phyloP scores from a whole-genome alignment of 2,797 vertebrate species.

The Eremophila alpestris region DNA sequence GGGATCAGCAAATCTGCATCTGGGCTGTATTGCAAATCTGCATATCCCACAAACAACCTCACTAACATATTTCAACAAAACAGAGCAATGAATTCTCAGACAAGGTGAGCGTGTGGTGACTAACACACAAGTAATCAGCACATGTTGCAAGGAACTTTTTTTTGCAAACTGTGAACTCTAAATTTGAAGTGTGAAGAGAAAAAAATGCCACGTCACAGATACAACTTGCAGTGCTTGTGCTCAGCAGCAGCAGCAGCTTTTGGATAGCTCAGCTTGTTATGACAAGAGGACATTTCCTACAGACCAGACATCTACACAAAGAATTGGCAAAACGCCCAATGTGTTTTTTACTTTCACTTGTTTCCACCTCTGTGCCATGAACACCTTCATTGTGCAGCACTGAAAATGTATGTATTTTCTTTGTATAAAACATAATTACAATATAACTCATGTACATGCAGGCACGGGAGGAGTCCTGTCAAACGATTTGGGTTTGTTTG shows the following conservation, averaged over 20 bases:
- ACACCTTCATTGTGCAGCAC: not conserved
- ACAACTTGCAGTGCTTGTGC: not conserved
- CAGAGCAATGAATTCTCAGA: not conserved
- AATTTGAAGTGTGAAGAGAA: not conserved
- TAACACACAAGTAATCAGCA: not conserved
- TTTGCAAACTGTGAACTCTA: not conserved
- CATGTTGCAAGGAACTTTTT: not conserved
- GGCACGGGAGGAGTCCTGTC: not conserved
- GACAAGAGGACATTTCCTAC: not conserved
- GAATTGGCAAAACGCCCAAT: not conserved
- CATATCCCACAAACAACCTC: not conserved
- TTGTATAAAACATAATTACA: not conserved
- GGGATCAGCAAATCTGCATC: not conserved
- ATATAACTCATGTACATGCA: not conserved
- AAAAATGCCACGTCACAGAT: not conserved
- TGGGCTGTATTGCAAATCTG: not conserved
- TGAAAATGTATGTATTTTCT: fast-evolving
- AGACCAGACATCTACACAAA: not conserved
- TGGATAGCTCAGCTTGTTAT: not conserved
- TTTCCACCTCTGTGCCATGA: not conserved
- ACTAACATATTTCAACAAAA: constrained; percentile 27
- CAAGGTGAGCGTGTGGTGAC: not conserved
- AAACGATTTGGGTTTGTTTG: not conserved
- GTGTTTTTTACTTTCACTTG: not conserved
- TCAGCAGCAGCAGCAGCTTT: not conserved